Evolutionary conservation across 2,888 invertebrate species (phyloP), one percentile per base, ranked within the genome.

Genomic region (Thelaira solivaga): DNA sequence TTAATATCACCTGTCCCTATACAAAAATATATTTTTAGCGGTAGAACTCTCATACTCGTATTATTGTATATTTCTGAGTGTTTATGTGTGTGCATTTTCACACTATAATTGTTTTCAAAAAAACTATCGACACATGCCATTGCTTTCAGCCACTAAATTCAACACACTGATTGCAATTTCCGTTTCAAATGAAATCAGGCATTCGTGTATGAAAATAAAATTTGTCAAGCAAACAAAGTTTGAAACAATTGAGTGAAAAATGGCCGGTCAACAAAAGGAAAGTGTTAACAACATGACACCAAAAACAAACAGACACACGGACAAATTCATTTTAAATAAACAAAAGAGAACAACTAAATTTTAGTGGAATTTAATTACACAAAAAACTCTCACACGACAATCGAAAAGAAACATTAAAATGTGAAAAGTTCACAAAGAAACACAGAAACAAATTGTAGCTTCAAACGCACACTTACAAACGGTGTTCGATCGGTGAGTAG

Each of bases 241-340:
- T 73, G 68, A n/a, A 31, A 53, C 47, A 78, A 74, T 69, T 78
- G 62, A 36, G 41, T 31, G 53, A 69, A 68, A 65, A 51, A 59
- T 64, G 67, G 39, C 59, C n/a, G n/a, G n/a, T n/a, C 34, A 61
- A 71, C 67, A 67, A 73, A 64, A 62, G 29, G 24, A 68, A 72
- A 68, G 76, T 61, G 67, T 69, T 39, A 39, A 64, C 49, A 36
- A 64, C n/a, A n/a, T n/a, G n/a, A n/a, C 34, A 49, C 13, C 8
- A 31, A 49, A n/a, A n/a, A n/a, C n/a, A n/a, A 49, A 67, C 36
- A 43, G 43, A 10, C 55, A 45, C 53, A 24, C 45, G 45, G n/a
- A 22, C 51, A 61, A 67, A 41, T 49, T 10, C 13, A 36, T 61
- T 64, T 57, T 49, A 13, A 26, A 73, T 22, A 24, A 3, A n/a